Evolutionary conservation across 2,113 vertebrate genomes (phyloP).

Genomic region (Phaethon lepturus): DNA sequence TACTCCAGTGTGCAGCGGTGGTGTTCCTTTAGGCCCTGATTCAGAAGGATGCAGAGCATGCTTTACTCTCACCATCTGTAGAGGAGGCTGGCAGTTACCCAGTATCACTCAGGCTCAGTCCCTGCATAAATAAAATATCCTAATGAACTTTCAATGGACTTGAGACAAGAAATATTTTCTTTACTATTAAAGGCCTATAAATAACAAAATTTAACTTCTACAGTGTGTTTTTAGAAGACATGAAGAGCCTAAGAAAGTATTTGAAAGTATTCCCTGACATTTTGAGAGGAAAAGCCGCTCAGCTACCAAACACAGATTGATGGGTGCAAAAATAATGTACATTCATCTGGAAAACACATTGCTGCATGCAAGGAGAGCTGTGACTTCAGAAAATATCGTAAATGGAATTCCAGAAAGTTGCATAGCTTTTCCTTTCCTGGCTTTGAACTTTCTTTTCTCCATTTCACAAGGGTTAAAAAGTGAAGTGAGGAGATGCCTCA

Average conservation of each 20-base stretch:
- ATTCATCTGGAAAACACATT: conserved; percentile 1
- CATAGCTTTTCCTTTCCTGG: neutral
- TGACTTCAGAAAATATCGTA: neutral
- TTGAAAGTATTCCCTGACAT: neutral
- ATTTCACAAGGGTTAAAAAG: conserved; percentile 12
- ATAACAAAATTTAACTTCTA: neutral
- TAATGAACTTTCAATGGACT: neutral
- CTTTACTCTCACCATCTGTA: neutral
- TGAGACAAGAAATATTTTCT: neutral
- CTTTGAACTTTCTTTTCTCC: neutral
- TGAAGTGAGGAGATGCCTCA: neutral
- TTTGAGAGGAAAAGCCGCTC: conserved; percentile 1
- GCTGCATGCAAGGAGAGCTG: neutral
- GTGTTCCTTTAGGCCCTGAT: neutral
- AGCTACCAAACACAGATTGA: neutral
- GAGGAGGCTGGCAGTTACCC: neutral
- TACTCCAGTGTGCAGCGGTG: neutral
- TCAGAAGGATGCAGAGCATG: neutral
- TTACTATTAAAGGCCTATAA: neutral
- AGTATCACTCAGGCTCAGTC: neutral
- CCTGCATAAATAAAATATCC: neutral
- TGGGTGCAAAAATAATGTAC: neutral
- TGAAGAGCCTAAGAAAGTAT: neutral
- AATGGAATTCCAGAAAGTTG: neutral
- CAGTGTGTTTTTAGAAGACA: neutral